Conservation (phyloP, 2,113 vertebrate species). For the Desmodus rotundus region DNA sequence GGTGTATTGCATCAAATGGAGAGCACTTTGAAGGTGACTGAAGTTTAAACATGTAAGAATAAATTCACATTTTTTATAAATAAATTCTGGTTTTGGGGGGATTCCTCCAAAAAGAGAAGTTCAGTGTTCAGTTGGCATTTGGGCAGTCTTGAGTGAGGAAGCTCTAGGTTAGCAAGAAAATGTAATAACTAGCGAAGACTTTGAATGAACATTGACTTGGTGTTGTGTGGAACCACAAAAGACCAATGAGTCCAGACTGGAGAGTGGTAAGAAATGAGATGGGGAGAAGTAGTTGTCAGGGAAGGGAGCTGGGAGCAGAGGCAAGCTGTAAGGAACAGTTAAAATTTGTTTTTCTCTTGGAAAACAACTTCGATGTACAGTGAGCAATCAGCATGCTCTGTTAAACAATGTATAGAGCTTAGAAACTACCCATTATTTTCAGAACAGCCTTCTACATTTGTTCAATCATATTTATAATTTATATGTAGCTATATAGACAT, state of each 20-base stretch:
- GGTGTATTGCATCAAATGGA: no score
- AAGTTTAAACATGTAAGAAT: no score
- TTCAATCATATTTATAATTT: background rate
- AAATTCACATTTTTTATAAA: no score
- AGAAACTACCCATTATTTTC: background rate
- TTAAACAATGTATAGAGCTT: background rate
- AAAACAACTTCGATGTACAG: background rate
- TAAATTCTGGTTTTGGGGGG: no score
- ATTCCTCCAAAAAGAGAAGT: no score
- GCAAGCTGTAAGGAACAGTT: background rate
- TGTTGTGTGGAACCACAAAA: background rate
- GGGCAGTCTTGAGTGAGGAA: background rate
- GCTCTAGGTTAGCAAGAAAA: background rate
- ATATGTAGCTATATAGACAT: background rate
- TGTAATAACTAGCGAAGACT: background rate
- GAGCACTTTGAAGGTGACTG: no score
- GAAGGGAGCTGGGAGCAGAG: background rate
- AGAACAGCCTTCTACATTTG: background rate
- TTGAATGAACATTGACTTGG: background rate
- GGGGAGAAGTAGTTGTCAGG: background rate
- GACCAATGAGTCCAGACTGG: background rate
- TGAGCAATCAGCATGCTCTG: background rate
- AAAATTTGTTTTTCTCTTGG: background rate
- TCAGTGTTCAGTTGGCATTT: background rate
- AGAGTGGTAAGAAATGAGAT: background rate